Conservation (phyloP, 37 sponge, comb jelly and placozoan species). For the Halichondria panicea region DNA sequence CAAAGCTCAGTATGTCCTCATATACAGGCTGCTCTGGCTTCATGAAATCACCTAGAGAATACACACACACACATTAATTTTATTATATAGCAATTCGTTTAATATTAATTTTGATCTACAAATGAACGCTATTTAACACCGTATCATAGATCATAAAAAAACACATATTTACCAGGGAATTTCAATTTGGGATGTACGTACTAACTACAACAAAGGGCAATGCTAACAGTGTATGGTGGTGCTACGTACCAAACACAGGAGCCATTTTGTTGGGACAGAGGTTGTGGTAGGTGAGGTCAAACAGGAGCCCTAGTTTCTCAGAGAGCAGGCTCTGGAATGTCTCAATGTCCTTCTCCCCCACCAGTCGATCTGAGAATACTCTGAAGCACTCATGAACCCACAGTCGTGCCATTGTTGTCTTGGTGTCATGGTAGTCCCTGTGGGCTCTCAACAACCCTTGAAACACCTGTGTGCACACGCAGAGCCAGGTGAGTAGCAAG, state of each 20-base stretch:
- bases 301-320: constrained; percentile 89
- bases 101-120: neutral
- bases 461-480: no score
- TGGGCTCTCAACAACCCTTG: constrained; percentile 98
- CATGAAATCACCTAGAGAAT: constrained; percentile 65
- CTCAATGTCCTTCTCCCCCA: constrained; percentile 90
- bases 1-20: constrained; percentile 92
- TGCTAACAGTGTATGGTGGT: neutral
- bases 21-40: constrained; percentile 78
- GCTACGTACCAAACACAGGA: constrained; percentile 85
- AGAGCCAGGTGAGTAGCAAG: no score
- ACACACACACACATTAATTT: neutral
- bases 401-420: constrained; percentile 85
- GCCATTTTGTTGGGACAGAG: constrained; percentile 85
- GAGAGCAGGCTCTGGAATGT: constrained; percentile 78
- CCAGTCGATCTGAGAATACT: constrained; percentile 96
- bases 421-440: constrained; percentile 97
- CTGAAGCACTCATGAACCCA: constrained; percentile 99
- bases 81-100: neutral
- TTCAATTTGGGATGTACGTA: neutral
- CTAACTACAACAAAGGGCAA: neutral
- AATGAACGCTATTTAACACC: neutral
- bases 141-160: neutral
- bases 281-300: constrained; percentile 95
- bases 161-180: neutral